Evolutionary conservation across 2,113 vertebrate species (phyloP).

Genomic region (Paratilapia polleni): DNA sequence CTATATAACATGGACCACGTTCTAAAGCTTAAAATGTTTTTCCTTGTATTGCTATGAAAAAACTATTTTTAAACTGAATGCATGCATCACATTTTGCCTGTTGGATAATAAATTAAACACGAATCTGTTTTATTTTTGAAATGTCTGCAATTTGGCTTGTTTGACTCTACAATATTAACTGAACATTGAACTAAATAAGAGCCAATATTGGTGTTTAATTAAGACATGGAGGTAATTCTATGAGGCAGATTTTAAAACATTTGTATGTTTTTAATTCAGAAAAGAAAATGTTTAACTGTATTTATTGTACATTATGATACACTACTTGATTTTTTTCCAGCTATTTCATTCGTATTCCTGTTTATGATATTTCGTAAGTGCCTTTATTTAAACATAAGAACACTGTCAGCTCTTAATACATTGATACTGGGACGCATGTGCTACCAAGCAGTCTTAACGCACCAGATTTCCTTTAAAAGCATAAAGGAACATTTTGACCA

Average conservation of each 20-base stretch:
- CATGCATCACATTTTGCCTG: conserved; percentile 22
- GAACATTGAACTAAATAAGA: not conserved
- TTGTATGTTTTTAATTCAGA: conserved; percentile 18
- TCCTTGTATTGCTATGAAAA: not conserved
- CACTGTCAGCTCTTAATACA: not conserved
- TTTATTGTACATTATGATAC: conserved; percentile 65
- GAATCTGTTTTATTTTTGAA: not conserved
- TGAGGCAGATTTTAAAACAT: not conserved
- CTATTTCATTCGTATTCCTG: not conserved
- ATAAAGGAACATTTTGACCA: conserved; percentile 37
- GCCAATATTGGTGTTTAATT: not conserved
- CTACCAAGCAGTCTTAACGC: conserved; percentile 22
- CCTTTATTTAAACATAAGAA: conserved; percentile 41
- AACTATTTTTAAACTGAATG: conserved; percentile 11
- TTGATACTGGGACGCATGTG: not conserved
- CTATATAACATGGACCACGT: conserved; percentile 12
- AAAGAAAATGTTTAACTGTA: conserved; percentile 47
- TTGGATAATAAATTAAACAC: not conserved
- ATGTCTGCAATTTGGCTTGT: not conserved
- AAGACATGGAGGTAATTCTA: not conserved
- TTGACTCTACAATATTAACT: not conserved
- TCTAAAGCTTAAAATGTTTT: conserved; percentile 2
- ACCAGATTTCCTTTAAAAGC: not conserved
- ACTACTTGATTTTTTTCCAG: not conserved
- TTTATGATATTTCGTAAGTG: conserved; percentile 37